phyloP scores from a whole-genome alignment of 2,888 invertebrate genomes.

The Esperia sulphurella region DNA sequence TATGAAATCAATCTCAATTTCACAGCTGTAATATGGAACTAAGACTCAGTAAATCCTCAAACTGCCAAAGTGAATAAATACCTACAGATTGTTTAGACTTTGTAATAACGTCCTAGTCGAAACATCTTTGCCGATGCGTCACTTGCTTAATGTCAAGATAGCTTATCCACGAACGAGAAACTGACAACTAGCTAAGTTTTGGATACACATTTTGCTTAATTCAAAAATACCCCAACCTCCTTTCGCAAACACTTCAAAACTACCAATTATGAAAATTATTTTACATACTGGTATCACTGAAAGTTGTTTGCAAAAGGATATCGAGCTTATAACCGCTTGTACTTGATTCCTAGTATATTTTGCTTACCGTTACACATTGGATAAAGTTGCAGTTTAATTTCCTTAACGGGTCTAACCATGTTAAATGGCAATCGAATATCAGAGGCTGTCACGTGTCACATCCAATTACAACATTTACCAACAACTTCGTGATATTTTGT shows the following conservation, averaged over 20 bases:
- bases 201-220: slow-evolving; percentile 70
- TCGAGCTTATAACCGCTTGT: slow-evolving; percentile 33
- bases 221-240: slow-evolving; percentile 34
- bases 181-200: slow-evolving; percentile 66
- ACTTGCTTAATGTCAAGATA: slow-evolving; percentile 28
- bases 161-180: slow-evolving; percentile 56
- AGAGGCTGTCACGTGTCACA: slow-evolving; percentile 23
- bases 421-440: slow-evolving; percentile 20
- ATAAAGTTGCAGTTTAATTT: slow-evolving; percentile 52
- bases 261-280: slow-evolving; percentile 26
- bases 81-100: no score
- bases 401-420: slow-evolving; percentile 22
- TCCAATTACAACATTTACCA: slow-evolving; percentile 23
- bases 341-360: slow-evolving; percentile 59
- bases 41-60: no score
- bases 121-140: slow-evolving; percentile 22
- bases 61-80: no score
- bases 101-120: slow-evolving; percentile 16
- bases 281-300: slow-evolving; percentile 30
- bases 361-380: slow-evolving; percentile 60
- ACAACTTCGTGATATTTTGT: slow-evolving; percentile 2
- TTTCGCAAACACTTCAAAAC: slow-evolving; percentile 22
- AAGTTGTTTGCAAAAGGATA: slow-evolving; percentile 14
- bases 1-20: no score
- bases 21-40: no score